Evolutionary conservation across 1,140 invertebrate species (phyloP).

Genomic region (Eurytemora carolleeae): DNA sequence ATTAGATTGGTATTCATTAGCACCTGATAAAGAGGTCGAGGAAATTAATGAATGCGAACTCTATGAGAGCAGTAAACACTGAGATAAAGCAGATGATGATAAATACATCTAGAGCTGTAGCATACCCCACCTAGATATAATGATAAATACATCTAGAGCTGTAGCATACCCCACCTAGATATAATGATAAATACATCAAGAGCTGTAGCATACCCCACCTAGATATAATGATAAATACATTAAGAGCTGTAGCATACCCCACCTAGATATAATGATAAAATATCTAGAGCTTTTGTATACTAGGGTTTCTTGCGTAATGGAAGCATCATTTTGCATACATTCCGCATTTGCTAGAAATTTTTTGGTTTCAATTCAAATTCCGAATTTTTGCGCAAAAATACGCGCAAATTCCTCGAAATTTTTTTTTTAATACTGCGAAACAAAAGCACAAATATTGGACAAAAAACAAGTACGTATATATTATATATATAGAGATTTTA

Average conservation of each 20-base stretch:
- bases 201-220: slow-evolving; percentile 36
- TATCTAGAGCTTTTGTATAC: no score
- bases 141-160: slow-evolving; percentile 30
- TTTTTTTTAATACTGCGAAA: no score
- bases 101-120: slow-evolving; percentile 39
- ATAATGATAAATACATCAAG: slow-evolving; percentile 27
- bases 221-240: slow-evolving; percentile 22
- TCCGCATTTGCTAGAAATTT: no score
- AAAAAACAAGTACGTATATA: no score
- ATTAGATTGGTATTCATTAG: no score
- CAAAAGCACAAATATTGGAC: no score
- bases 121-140: slow-evolving; percentile 29
- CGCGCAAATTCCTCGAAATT: no score
- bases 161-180: slow-evolving; percentile 34
- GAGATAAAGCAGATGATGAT: slow-evolving; percentile 38
- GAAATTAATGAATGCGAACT: slow-evolving; percentile 40
- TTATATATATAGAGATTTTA: no score
- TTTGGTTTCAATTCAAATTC: no score
- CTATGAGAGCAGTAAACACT: slow-evolving; percentile 37
- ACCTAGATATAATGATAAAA: slow-evolving; percentile 21
- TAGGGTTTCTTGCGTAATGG: no score
- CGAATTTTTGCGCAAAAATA: no score
- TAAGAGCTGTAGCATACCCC: slow-evolving; percentile 37
- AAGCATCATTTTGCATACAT: no score
- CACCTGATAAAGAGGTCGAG: slow-evolving; percentile 26